These are phyloP conservation scores for Enteromius unitaeniatus DNA, from an alignment of 2,797 vertebrate genomes.

Conservation along the genomic window DNA sequence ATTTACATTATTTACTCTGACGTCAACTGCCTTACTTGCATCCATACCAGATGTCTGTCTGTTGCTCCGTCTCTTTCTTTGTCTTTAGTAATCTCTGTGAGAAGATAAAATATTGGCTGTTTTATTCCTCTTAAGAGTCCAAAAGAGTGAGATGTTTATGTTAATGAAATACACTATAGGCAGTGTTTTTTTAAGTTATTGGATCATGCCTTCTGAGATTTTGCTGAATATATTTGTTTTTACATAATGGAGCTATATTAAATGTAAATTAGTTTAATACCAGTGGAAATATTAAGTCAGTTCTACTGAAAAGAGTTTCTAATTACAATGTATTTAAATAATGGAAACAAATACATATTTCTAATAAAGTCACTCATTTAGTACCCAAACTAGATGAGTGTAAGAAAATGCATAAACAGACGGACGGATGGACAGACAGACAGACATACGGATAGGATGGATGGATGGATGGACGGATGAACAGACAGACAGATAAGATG, in stretches of 20 bases:
- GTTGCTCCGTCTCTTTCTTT: slow-evolving; percentile 11
- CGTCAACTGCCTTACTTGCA: slow-evolving; percentile 65
- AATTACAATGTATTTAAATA: slow-evolving; percentile 22
- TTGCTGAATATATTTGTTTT: slow-evolving; percentile 56
- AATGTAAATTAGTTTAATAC: slow-evolving; percentile 30
- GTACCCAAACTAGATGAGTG: not conserved
- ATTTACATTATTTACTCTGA: slow-evolving; percentile 77
- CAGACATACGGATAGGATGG: not conserved
- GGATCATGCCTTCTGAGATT: slow-evolving; percentile 20
- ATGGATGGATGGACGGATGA: not conserved
- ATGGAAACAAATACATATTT: slow-evolving; percentile 12
- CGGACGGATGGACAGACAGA: not conserved
- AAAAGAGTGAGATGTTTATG: slow-evolving; percentile 5
- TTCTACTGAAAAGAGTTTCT: slow-evolving; percentile 16
- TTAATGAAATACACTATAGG: slow-evolving; percentile 16
- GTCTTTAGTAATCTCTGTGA: slow-evolving; percentile 22
- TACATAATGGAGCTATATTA: slow-evolving; percentile 15
- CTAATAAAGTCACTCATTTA: not conserved
- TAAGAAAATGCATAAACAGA: too few relatives aligned
- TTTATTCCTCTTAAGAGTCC: not conserved
- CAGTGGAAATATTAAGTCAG: slow-evolving; percentile 14
- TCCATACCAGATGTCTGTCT: slow-evolving; percentile 69
- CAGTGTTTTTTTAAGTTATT: slow-evolving; percentile 19
- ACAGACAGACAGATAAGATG: not conserved
- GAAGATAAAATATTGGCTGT: slow-evolving; percentile 11